Percentiles rank a stretch among this genome's conserved stretches.
phyloP scores from a whole-genome alignment of 2,797 vertebrate genomes.

The Gymnoscopelus braueri region DNA sequence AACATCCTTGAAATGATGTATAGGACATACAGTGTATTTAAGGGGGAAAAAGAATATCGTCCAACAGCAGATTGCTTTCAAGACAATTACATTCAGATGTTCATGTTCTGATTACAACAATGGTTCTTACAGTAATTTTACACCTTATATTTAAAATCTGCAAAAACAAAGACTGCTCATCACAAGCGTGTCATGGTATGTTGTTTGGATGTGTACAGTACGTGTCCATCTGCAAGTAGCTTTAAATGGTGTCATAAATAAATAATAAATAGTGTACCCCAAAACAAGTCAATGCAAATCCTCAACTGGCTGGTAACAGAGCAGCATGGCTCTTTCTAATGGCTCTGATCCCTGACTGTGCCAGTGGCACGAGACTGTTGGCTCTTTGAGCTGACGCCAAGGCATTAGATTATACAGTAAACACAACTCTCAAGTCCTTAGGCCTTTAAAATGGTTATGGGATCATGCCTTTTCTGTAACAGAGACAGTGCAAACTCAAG shows the following conservation, averaged over 20 bases:
- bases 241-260: slow-evolving; percentile 62
- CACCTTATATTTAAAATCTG: background rate
- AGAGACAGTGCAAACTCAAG: background rate
- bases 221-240: slow-evolving; percentile 52
- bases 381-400: slow-evolving; percentile 52
- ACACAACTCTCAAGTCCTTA: slow-evolving; percentile 37
- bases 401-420: slow-evolving; percentile 31
- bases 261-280: slow-evolving; percentile 53
- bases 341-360: slow-evolving; percentile 21
- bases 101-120: slow-evolving; percentile 34
- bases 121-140: background rate
- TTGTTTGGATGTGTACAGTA: slow-evolving; percentile 50
- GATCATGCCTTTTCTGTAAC: slow-evolving; percentile 18
- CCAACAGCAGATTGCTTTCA: slow-evolving; percentile 36
- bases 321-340: slow-evolving; percentile 36
- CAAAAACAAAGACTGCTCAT: too few species aligned
- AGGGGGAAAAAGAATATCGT: slow-evolving; percentile 20
- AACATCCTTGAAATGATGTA: slow-evolving; percentile 27
- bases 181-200: slow-evolving; percentile 15
- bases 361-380: slow-evolving; percentile 8
- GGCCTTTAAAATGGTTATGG: slow-evolving; percentile 41
- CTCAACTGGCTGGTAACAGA: slow-evolving; percentile 29
- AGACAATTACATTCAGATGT: slow-evolving; percentile 35
- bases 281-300: slow-evolving; percentile 47
- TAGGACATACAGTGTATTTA: slow-evolving; percentile 5